A percentile compares a stretch with the other conserved stretches of the same genome.
These are phyloP conservation scores for Tenthredo scrophulariae DNA, from an alignment of 2,888 invertebrate genomes.

Conservation along the genomic window DNA sequence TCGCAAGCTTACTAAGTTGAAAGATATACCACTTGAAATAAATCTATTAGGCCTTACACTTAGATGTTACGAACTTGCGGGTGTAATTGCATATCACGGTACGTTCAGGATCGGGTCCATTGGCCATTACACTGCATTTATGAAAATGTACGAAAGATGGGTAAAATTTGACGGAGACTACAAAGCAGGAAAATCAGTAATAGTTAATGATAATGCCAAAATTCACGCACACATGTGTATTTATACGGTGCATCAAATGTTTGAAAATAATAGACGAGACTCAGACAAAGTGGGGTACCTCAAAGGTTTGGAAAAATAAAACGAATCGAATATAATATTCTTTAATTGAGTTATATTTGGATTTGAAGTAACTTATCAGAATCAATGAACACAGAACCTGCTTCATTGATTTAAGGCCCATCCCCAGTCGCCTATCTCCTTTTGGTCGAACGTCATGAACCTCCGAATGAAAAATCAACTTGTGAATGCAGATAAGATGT, in stretches of 20 bases:
- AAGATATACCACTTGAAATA: conserved; percentile 13
- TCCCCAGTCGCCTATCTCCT: no score
- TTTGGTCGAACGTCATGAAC: no score
- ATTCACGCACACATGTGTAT: conserved; percentile 33
- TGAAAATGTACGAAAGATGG: conserved; percentile 5
- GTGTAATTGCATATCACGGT: conserved; percentile 2
- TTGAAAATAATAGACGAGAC: no score
- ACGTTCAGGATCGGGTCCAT: not conserved
- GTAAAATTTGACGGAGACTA: conserved; percentile 12
- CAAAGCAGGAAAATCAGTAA: not conserved
- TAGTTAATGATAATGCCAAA: not conserved
- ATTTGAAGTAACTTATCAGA: no score
- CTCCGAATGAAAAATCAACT: no score
- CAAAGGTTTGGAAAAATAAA: no score
- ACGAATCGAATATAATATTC: no score
- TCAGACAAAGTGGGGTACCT: no score
- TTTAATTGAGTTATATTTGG: no score
- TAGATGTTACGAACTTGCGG: not conserved
- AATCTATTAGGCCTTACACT: not conserved
- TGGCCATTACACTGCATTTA: conserved; percentile 11
- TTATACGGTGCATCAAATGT: not conserved
- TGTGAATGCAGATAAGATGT: no score
- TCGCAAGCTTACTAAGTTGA: not conserved
- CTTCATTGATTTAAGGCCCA: no score
- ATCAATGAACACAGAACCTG: no score